These are phyloP conservation scores for Picathartes gymnocephalus DNA, from an alignment of 2,113 vertebrate species.

Conservation along the genomic window DNA sequence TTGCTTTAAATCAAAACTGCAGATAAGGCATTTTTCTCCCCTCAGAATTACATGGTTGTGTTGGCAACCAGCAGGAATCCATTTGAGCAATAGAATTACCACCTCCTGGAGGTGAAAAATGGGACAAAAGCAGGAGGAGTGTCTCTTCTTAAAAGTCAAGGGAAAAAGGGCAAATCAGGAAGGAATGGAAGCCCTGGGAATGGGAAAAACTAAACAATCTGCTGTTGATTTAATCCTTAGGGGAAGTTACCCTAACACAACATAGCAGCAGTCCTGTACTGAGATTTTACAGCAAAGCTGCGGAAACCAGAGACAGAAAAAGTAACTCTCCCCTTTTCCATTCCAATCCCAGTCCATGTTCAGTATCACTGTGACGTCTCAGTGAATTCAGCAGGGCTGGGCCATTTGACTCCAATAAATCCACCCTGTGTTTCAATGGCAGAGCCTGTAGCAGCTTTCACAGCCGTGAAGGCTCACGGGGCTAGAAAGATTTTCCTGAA, in stretches of 20 bases:
- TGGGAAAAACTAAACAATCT: not conserved
- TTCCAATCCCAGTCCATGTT: not conserved
- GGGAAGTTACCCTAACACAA: not conserved
- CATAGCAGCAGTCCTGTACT: not conserved
- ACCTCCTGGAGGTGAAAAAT: constrained; percentile 71
- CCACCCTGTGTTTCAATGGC: rapidly evolving
- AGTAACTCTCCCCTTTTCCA: not conserved
- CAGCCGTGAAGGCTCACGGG: not conserved
- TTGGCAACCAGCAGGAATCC: constrained; percentile 66
- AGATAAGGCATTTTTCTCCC: constrained; percentile 63
- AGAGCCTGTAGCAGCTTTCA: not conserved
- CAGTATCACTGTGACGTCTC: not conserved
- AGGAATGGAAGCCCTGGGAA: not conserved
- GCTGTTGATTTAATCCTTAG: not conserved
- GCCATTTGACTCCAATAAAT: not conserved
- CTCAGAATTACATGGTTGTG: constrained; percentile 64
- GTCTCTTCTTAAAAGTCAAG: constrained; percentile 50
- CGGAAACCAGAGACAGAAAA: not conserved
- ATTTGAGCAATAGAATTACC: constrained; percentile 69
- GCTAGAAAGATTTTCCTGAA: not conserved
- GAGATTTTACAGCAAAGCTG: not conserved
- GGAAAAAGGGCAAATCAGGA: constrained; percentile 50
- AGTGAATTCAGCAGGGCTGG: not conserved
- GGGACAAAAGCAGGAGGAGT: constrained; percentile 60
- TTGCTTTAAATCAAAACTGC: constrained; percentile 57